Percentiles rank a stretch among this genome's conserved stretches.
Evolutionary conservation across 2,113 vertebrate species (phyloP).

Genomic region (Coturnix japonica): DNA sequence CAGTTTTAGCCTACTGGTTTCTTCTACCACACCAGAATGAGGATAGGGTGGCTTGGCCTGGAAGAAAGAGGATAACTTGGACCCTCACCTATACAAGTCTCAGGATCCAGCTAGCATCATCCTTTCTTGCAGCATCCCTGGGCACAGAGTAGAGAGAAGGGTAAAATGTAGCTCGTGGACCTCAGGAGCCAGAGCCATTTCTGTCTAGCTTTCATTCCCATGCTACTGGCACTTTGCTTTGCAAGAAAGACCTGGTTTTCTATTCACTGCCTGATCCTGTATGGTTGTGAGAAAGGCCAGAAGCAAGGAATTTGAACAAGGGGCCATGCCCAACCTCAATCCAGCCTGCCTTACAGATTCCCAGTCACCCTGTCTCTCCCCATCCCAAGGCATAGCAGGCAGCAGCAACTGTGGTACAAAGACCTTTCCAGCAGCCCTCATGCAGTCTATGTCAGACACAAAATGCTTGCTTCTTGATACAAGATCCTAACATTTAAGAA

Average conservation of each 20-base stretch:
- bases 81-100: neutral
- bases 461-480: rapidly evolving
- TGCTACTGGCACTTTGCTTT: neutral
- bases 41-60: neutral
- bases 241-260: neutral
- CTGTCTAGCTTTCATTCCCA: neutral
- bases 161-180: rapidly evolving
- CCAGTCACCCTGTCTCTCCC: neutral
- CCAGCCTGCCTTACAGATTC: neutral
- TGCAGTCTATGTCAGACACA: neutral
- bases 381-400: neutral
- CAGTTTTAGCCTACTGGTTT: neutral
- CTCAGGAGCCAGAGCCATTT: neutral
- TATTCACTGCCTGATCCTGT: neutral
- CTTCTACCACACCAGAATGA: neutral
- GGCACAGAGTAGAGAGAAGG: neutral
- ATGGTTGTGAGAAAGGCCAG: neutral
- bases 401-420: neutral
- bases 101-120: neutral
- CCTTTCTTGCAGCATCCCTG: neutral
- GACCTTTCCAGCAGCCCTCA: neutral
- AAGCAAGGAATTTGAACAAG: neutral
- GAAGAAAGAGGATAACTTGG: neutral
- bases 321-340: neutral
- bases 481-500: neutral